Base-by-base conservation (phyloP, 2,888 invertebrate species). In the Athalia cordata region DNA sequence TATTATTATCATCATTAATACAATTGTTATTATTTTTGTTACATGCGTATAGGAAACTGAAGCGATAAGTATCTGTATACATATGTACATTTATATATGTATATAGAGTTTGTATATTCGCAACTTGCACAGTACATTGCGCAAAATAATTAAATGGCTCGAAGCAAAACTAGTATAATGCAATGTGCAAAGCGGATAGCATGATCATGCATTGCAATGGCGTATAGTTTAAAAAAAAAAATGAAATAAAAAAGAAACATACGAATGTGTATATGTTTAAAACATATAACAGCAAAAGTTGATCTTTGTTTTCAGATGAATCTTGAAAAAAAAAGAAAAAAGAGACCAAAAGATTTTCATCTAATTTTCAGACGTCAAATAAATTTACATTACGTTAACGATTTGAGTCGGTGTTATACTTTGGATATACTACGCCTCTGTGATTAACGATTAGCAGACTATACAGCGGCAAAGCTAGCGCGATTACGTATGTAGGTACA, bases 401-500 rank as follows among this genome's bases (percentile, higher is more conserved):
- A 68, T 55, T 68, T 50, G 47, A 68, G 55, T 68, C 55, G 47
- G 68, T 59, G 45, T n/a, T 45, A 29, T 72, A 61, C 59, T 43
- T 61, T 13, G 59, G 15, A 13, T 3, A 45, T 7, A 47, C 72
- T 61, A 72, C 72, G 72, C 72, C 72, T 72, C 59, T 72, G 74
- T 62, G 74, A 75, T 62, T 61, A 75, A 75, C 74, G 74, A 75
- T 75, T 75, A 47, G 29, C 74, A 75, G 74, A 75, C 74, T 50
- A 50, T n/a, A 9, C 7, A 15, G 13, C 61, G 15, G 15, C 13
- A 6, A 64, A 11, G 45, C 75, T 62, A 8, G 55, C 62, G 61
- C 75, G 75, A 75, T 75, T 75, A 75, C 64, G 8, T 67, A 67
- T 13, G 29, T 47, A 67, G 29, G 47, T 57, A 57, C 70, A 2